Percentiles rank a stretch among this genome's conserved stretches.
Conservation (phyloP, 2,797 vertebrate species). For the Acrocephalus scirpaceus region DNA sequence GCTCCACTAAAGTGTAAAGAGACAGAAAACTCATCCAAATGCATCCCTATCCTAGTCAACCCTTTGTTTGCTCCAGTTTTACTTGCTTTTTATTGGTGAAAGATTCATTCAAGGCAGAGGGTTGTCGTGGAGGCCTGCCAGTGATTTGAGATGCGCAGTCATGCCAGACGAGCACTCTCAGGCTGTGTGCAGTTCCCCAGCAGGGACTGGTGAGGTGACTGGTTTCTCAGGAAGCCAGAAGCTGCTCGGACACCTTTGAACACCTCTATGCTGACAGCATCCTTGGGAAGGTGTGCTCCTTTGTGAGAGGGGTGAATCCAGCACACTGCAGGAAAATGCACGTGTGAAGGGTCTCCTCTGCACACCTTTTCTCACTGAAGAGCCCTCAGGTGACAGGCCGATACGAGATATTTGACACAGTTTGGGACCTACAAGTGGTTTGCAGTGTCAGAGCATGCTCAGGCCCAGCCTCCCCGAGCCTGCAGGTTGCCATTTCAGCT, state of each 20-base stretch:
- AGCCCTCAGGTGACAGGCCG: background rate
- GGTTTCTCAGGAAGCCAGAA: background rate
- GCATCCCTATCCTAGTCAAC: background rate
- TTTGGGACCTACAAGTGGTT: background rate
- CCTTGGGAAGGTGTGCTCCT: background rate
- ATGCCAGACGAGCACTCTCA: background rate
- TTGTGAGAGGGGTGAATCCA: background rate
- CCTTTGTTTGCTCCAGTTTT: background rate
- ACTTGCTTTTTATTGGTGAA: background rate
- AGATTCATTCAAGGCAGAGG: background rate
- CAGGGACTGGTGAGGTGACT: accelerated
- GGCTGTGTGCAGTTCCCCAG: background rate
- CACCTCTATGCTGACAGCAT: background rate
- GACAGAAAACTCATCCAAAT: background rate
- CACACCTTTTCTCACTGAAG: background rate
- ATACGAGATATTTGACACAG: accelerated
- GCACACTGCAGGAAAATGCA: accelerated
- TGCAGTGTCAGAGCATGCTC: background rate
- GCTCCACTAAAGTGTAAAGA: background rate
- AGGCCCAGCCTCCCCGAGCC: background rate
- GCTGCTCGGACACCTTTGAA: background rate
- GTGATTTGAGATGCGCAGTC: background rate
- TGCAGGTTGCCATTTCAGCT: background rate
- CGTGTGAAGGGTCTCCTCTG: accelerated
- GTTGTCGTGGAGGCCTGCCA: accelerated